Percentiles rank a stretch among this genome's conserved stretches.
Conservation (phyloP, 2,797 vertebrate genomes). For the Chloroceryle amazona region DNA sequence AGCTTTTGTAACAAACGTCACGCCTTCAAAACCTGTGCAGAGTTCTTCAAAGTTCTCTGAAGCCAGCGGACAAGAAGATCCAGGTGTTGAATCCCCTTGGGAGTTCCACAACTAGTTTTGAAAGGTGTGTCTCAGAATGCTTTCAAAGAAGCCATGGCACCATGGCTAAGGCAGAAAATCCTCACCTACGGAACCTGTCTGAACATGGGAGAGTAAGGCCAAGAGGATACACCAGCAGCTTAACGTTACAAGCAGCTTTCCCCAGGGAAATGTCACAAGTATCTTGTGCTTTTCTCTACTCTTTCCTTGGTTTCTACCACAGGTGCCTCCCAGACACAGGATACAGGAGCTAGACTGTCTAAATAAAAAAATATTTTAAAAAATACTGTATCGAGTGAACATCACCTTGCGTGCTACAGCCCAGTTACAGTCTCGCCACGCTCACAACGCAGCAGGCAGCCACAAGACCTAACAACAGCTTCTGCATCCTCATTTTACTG, state of each 20-base stretch:
- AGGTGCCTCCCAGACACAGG: background rate
- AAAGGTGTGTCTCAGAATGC: background rate
- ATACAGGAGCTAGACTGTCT: background rate
- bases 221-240: background rate
- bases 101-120: background rate
- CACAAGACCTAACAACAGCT: background rate
- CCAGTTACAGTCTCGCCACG: background rate
- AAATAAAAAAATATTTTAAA: background rate
- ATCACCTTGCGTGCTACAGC: background rate
- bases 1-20: background rate
- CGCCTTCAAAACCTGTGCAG: background rate
- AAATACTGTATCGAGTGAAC: background rate
- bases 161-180: background rate
- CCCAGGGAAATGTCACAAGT: background rate
- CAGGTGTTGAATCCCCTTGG: background rate
- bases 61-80: background rate
- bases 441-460: background rate
- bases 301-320: background rate
- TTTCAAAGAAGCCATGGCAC: background rate
- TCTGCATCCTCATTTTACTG: background rate
- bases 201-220: background rate
- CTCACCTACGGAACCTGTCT: background rate
- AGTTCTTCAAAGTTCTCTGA: background rate
- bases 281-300: background rate
- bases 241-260: background rate